Conservation (phyloP, 1,140 invertebrate genomes). For the Lasioglossum baleicum region DNA sequence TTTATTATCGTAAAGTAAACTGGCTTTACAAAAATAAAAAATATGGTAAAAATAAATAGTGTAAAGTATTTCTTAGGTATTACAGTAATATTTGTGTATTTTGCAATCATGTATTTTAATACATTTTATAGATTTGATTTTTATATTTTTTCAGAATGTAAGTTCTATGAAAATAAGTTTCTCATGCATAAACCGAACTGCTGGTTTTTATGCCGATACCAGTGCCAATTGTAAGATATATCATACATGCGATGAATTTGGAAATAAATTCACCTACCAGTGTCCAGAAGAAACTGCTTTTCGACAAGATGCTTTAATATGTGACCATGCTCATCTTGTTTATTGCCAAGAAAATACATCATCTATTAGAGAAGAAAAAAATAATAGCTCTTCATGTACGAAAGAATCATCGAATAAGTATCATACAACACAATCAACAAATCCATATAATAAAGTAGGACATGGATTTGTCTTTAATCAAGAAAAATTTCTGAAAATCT, state of each 20-base stretch:
- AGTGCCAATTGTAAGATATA: constrained; percentile 78
- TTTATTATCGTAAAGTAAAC: no score
- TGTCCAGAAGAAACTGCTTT: constrained; percentile 80
- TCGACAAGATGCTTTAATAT: constrained; percentile 79
- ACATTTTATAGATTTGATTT: no score
- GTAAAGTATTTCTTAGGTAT: no score
- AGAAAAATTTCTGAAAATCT: no score
- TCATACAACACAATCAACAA: constrained; percentile 17
- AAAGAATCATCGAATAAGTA: neutral
- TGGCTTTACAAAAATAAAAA: no score
- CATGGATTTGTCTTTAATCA: no score
- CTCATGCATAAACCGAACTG: constrained; percentile 70
- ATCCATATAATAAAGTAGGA: neutral
- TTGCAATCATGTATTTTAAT: no score
- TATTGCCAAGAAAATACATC: constrained; percentile 66
- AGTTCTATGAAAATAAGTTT: constrained; percentile 72
- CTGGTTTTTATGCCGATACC: constrained; percentile 80
- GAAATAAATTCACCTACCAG: constrained; percentile 78
- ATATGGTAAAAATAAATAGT: no score
- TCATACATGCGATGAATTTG: constrained; percentile 78
- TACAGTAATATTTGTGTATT: no score
- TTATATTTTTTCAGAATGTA: no score
- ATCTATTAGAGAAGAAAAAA: neutral
- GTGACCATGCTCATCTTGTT: constrained; percentile 80
- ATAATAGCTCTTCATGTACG: neutral